A percentile compares a stretch with the other conserved stretches of the same genome.
phyloP scores from a whole-genome alignment of 2,797 vertebrate species.

The Rhabdomys pumilio region DNA sequence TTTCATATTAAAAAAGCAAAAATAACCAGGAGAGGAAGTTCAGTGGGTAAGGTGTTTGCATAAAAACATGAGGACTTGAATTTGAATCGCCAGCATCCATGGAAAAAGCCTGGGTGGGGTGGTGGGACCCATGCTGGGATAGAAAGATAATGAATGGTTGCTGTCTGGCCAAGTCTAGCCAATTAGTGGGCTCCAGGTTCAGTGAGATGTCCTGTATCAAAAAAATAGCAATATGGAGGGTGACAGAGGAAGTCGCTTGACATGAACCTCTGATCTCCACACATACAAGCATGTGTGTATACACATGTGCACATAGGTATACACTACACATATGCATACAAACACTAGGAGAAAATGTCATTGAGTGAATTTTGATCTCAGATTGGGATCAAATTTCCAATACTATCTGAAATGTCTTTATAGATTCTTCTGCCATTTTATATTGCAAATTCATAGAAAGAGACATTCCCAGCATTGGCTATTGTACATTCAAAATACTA shows the following conservation, averaged over 20 bases:
- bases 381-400: background rate
- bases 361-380: background rate
- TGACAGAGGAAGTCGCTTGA: background rate
- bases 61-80: background rate
- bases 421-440: background rate
- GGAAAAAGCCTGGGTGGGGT: background rate
- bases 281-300: too few species aligned
- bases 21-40: background rate
- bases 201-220: background rate
- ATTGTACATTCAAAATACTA: background rate
- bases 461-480: background rate
- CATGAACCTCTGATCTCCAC: too few species aligned
- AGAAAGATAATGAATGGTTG: background rate
- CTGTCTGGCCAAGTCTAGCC: background rate
- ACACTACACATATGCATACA: background rate
- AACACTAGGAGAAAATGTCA: background rate
- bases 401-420: background rate
- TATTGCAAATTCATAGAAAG: background rate
- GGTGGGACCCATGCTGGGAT: background rate
- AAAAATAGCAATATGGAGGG: background rate
- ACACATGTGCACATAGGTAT: background rate
- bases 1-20: background rate
- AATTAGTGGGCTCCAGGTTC: background rate
- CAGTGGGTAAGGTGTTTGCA: background rate
- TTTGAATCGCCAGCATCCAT: background rate